Conservation (phyloP, 1,140 invertebrate species). For the Chymomyza costata region DNA sequence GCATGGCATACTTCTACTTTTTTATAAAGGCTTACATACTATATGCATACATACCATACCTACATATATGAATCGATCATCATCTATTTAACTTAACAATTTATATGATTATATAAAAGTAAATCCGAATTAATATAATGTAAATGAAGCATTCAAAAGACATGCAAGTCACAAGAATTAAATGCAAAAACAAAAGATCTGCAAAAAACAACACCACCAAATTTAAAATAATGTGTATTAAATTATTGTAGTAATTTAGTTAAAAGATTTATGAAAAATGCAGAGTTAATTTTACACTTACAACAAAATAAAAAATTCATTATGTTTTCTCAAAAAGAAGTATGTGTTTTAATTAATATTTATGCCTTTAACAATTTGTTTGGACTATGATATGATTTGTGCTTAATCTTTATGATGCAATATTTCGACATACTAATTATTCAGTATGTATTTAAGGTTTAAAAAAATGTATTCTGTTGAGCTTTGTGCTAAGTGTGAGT, state of each 20-base stretch:
- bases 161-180: constrained; percentile 38
- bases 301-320: constrained; percentile 47
- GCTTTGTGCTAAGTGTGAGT: too few relatives aligned
- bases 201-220: constrained; percentile 54
- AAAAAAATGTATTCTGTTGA: too few relatives aligned
- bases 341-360: not conserved
- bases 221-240: constrained; percentile 64
- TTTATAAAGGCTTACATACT: constrained; percentile 66
- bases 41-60: too few relatives aligned
- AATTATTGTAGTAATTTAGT: constrained; percentile 62
- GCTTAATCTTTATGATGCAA: too few relatives aligned
- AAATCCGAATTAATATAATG: too few relatives aligned
- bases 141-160: too few relatives aligned
- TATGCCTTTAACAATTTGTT: too few relatives aligned
- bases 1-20: constrained; percentile 39
- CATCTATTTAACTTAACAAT: constrained; percentile 32
- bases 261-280: constrained; percentile 55
- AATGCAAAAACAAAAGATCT: constrained; percentile 19
- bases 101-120: constrained; percentile 29
- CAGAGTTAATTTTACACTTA: constrained; percentile 51
- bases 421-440: too few relatives aligned
- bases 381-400: too few relatives aligned
- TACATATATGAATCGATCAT: constrained; percentile 42
- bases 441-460: too few relatives aligned
- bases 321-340: constrained; percentile 39